Percentiles rank a stretch among this genome's conserved stretches.
phyloP scores from a whole-genome alignment of 2,888 invertebrate species.

The Trichacis sp. region DNA sequence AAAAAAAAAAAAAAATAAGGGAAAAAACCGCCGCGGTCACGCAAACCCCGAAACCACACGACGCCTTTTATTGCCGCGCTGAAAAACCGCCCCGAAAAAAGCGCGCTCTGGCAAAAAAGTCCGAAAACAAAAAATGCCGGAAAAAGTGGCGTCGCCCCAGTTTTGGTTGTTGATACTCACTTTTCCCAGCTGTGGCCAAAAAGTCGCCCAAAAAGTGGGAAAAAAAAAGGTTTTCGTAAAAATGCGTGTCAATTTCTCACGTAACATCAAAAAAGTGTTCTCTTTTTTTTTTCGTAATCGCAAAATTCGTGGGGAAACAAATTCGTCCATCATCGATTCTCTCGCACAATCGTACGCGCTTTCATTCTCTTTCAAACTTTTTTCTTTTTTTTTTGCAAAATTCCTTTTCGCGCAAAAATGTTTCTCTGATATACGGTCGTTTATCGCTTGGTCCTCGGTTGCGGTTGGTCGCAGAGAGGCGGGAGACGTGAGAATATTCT shows the following conservation, averaged over 20 bases:
- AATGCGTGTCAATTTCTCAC: conserved; percentile 66
- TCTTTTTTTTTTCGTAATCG: too few relatives aligned
- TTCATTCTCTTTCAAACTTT: conserved; percentile 41
- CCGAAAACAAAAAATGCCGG: conserved; percentile 48
- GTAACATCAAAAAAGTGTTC: conserved; percentile 45
- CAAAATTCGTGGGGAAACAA: too few relatives aligned
- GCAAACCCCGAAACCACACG: conserved; percentile 12
- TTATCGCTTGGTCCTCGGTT: conserved; percentile 61
- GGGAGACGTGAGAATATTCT: conserved; percentile 68
- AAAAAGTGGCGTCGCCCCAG: conserved; percentile 57
- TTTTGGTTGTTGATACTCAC: conserved; percentile 65
- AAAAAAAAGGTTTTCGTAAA: conserved; percentile 65
- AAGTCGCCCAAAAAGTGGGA: conserved; percentile 69
- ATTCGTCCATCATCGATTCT: too few relatives aligned
- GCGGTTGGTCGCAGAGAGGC: conserved; percentile 66
- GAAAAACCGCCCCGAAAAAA: conserved; percentile 35
- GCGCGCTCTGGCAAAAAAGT: conserved; percentile 33
- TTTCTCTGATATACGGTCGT: conserved; percentile 47
- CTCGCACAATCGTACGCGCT: conserved; percentile 26
- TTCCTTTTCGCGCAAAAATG: conserved; percentile 44
- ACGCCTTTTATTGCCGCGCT: not conserved
- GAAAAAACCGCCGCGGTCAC: conserved; percentile 6
- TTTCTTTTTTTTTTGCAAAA: conserved; percentile 26
- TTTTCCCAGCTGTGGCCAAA: conserved; percentile 65
- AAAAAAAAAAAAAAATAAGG: conserved; percentile 9